Conservation (phyloP, 2,113 vertebrate genomes). For the Syrrhaptes paradoxus region DNA sequence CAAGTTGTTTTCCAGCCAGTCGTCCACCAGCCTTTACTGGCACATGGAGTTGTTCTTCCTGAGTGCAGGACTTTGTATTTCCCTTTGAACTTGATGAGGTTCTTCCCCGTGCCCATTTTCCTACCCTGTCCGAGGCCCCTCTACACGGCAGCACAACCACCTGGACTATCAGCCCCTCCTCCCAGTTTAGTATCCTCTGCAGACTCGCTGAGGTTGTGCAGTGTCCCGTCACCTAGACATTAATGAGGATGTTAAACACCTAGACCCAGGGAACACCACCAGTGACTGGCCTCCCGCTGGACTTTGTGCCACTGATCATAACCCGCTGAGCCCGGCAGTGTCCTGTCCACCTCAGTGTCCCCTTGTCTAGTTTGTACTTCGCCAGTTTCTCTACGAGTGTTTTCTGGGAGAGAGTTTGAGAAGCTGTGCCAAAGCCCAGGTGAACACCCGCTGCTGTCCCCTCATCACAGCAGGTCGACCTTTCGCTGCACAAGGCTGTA, state of each 20-base stretch:
- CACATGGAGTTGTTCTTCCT: not conserved
- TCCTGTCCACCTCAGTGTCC: not conserved
- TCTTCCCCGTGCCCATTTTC: not conserved
- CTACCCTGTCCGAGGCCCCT: not conserved
- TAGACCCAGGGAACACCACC: not conserved
- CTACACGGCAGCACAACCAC: not conserved
- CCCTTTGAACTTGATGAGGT: not conserved
- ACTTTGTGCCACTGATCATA: not conserved
- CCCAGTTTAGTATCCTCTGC: not conserved
- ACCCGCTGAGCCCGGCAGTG: not conserved
- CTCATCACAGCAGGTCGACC: too few species aligned
- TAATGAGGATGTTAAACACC: not conserved
- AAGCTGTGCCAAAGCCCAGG: not conserved
- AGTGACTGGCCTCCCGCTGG: too few species aligned
- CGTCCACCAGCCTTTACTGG: not conserved
- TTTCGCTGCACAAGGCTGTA: too few species aligned
- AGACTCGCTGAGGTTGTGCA: not conserved
- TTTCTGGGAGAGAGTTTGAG: not conserved
- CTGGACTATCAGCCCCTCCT: not conserved
- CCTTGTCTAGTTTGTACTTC: too few species aligned
- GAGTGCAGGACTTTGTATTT: not conserved
- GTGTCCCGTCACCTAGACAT: not conserved
- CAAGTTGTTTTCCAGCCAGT: not conserved
- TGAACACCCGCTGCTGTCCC: not conserved
- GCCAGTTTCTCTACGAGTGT: not conserved